A percentile compares a stretch with the other conserved stretches of the same genome.
Evolutionary conservation across 2,888 invertebrate genomes (phyloP).

Genomic region (Athetis lepigone): DNA sequence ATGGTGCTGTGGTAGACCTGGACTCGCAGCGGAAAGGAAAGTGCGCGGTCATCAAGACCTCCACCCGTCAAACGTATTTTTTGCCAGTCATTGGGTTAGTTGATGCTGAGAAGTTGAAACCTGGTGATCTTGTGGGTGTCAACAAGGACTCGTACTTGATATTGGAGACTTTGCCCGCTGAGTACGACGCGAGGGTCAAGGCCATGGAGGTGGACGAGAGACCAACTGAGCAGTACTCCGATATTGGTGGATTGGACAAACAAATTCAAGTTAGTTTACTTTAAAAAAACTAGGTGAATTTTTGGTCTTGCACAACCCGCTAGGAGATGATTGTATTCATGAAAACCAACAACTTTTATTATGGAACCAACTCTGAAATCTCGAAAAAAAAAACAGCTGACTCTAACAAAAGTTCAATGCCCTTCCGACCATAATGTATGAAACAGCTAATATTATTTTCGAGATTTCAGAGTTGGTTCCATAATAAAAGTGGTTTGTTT

Average conservation of each 20-base stretch:
- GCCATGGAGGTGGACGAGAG: conserved; percentile 99
- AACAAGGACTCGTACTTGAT: conserved; percentile 99
- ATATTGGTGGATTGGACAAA: conserved; percentile 99
- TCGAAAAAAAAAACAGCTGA: too few species aligned
- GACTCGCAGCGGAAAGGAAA: conserved; percentile 99
- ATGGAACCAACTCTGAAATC: too few species aligned
- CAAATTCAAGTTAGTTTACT: conserved; percentile 94
- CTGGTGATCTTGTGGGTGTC: conserved; percentile 98
- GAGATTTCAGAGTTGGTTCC: too few species aligned
- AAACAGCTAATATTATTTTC: too few species aligned
- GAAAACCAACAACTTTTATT: too few species aligned
- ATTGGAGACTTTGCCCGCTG: conserved; percentile 98
- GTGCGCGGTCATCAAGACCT: conserved; percentile 99
- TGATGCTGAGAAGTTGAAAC: conserved; percentile 99
- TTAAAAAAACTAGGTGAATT: too few species aligned
- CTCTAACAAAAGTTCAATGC: too few species aligned
- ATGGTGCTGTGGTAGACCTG: conserved; percentile 99
- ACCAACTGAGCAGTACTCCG: conserved; percentile 99
- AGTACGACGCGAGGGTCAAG: conserved; percentile 99
- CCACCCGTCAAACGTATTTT: conserved; percentile 99
- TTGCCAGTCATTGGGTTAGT: conserved; percentile 99
- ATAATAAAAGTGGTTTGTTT: too few species aligned
- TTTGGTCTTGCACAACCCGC: too few species aligned
- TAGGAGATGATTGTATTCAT: too few species aligned
- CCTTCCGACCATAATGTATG: too few species aligned